These are phyloP conservation scores for Neosalanx taihuensis DNA, from an alignment of 2,797 vertebrate genomes.

Conservation along the genomic window DNA sequence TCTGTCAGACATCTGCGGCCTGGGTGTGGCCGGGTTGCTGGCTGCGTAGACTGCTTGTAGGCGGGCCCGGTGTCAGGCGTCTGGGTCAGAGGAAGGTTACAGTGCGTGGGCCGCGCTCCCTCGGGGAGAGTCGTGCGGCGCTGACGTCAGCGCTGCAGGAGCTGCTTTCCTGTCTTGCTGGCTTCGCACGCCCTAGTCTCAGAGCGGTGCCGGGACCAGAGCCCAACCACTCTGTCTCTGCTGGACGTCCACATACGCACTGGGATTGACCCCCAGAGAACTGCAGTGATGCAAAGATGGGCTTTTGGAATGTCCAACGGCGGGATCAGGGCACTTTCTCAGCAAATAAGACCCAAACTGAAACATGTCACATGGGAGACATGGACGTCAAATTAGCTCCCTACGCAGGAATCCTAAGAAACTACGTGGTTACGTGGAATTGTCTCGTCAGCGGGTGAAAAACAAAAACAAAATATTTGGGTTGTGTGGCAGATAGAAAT, in stretches of 20 bases:
- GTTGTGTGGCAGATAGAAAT: too few species aligned
- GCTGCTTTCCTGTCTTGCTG: conserved; percentile 34
- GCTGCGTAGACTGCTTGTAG: conserved; percentile 33
- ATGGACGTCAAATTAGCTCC: background rate
- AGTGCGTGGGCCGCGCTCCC: conserved; percentile 52
- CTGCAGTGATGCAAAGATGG: background rate
- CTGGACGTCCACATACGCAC: background rate
- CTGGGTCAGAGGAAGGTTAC: conserved; percentile 59
- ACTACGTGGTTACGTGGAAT: background rate
- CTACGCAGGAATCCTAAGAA: conserved; percentile 5
- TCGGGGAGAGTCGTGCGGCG: conserved; percentile 44
- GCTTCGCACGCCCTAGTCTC: conserved; percentile 35
- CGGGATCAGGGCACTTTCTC: too few species aligned
- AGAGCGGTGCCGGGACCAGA: conserved; percentile 12
- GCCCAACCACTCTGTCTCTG: conserved; percentile 13
- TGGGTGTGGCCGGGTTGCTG: conserved; percentile 28
- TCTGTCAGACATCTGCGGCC: background rate
- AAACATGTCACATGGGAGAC: too few species aligned
- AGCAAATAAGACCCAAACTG: too few species aligned
- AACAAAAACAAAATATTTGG: background rate
- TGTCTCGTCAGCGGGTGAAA: too few species aligned
- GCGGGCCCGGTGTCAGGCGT: conserved; percentile 11
- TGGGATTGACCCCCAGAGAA: background rate
- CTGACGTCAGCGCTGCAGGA: conserved; percentile 32
- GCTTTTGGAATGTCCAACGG: background rate